phyloP scores from a whole-genome alignment of 2,888 invertebrate genomes.

The Brachypterus glaber region DNA sequence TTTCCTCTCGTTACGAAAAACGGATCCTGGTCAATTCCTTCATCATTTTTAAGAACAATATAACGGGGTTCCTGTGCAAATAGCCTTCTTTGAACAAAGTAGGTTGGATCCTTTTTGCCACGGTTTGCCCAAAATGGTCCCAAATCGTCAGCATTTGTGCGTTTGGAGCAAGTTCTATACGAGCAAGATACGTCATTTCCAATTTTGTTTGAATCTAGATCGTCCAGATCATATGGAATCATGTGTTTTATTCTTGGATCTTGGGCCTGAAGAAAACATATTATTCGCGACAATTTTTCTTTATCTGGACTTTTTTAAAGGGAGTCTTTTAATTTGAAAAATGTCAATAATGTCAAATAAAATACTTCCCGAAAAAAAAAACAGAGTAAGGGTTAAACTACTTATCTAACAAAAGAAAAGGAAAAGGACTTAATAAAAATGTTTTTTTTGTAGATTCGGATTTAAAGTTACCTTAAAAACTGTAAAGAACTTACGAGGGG shows the following conservation, averaged over 20 bases:
- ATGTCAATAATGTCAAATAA: too few relatives aligned
- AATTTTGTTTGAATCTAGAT: constrained; percentile 14
- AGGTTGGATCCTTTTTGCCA: constrained; percentile 36
- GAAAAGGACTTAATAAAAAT: too few relatives aligned
- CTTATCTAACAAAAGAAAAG: too few relatives aligned
- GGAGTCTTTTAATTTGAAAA: too few relatives aligned
- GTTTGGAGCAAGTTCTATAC: constrained; percentile 22
- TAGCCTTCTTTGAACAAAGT: constrained; percentile 36
- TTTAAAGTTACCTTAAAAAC: too few relatives aligned
- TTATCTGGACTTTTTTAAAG: too few relatives aligned
- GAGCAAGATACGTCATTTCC: constrained; percentile 22
- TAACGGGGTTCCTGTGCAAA: constrained; percentile 49
- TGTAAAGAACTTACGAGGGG: too few relatives aligned
- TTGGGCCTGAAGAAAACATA: constrained; percentile 25
- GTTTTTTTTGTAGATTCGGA: too few relatives aligned
- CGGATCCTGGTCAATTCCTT: constrained; percentile 24
- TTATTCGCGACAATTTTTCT: too few relatives aligned
- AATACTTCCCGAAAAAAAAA: too few relatives aligned
- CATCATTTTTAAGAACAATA: constrained; percentile 43
- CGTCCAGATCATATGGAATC: constrained; percentile 12
- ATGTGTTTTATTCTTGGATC: constrained; percentile 24
- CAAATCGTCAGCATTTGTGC: constrained; percentile 27
- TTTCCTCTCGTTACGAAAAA: constrained; percentile 36
- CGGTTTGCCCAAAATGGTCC: constrained; percentile 45
- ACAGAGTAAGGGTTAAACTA: too few relatives aligned